Percentiles rank a stretch among this genome's conserved stretches.
phyloP scores from a whole-genome alignment of 2,888 invertebrate genomes.

The Calameuta pallipes region DNA sequence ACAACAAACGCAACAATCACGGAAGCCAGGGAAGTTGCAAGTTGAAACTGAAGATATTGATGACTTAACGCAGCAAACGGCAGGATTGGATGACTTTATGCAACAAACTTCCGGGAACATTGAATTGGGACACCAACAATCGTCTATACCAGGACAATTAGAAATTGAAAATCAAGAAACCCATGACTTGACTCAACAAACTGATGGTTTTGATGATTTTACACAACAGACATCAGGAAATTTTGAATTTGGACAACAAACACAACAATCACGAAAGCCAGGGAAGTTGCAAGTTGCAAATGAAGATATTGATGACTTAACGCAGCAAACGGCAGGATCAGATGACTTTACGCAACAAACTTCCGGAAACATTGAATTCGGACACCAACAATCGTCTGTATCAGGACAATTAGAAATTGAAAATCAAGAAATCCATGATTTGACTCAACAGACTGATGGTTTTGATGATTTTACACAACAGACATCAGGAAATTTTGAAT shows the following conservation, averaged over 20 bases:
- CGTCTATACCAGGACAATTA: slow-evolving; percentile 6
- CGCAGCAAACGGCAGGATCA: not conserved
- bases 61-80: slow-evolving; percentile 17
- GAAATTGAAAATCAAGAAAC: not conserved
- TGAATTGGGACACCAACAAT: slow-evolving; percentile 19
- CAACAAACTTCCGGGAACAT: slow-evolving; percentile 9
- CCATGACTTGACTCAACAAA: slow-evolving; percentile 26
- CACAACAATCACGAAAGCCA: slow-evolving; percentile 8
- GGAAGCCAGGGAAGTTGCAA: slow-evolving; percentile 20
- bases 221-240: slow-evolving; percentile 26
- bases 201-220: slow-evolving; percentile 30
- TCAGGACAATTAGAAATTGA: slow-evolving; percentile 11
- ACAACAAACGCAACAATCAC: slow-evolving; percentile 13
- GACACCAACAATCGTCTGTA: slow-evolving; percentile 14
- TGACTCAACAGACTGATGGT: slow-evolving; percentile 17
- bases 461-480: slow-evolving; percentile 29
- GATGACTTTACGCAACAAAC: slow-evolving; percentile 14
- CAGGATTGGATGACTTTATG: slow-evolving; percentile 4
- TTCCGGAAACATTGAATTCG: slow-evolving; percentile 5
- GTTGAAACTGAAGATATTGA: slow-evolving; percentile 23
- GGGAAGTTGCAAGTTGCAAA: slow-evolving; percentile 22
- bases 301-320: slow-evolving; percentile 24
- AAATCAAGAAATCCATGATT: slow-evolving; percentile 14
- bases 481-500: slow-evolving; percentile 16
- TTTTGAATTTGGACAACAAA: slow-evolving; percentile 13